Percentiles rank a stretch among this genome's conserved stretches.
Conservation (phyloP, 2,113 vertebrate species). For the Chionodraco myersi region DNA sequence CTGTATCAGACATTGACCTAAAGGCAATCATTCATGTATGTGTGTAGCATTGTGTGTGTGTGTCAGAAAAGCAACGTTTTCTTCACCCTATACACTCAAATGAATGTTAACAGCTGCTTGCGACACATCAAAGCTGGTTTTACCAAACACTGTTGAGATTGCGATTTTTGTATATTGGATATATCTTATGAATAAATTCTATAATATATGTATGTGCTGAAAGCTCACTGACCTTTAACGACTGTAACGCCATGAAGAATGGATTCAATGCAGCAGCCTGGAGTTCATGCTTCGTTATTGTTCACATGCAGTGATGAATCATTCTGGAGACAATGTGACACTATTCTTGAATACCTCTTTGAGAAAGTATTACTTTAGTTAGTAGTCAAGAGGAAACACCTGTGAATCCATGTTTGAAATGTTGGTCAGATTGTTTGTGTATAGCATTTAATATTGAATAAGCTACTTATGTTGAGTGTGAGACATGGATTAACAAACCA, state of each 20-base stretch:
- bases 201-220: neutral
- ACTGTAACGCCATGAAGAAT: neutral
- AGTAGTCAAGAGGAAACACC: neutral
- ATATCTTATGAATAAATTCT: neutral
- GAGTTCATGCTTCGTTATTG: neutral
- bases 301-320: slow-evolving; percentile 1
- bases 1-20: neutral
- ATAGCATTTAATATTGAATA: neutral
- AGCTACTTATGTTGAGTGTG: neutral
- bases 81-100: slow-evolving; percentile 9
- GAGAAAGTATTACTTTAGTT: neutral
- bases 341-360: neutral
- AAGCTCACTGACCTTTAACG: slow-evolving; percentile 51
- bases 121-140: slow-evolving; percentile 1
- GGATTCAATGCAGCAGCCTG: neutral
- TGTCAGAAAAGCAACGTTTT: neutral
- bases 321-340: neutral
- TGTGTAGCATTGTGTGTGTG: slow-evolving; percentile 20
- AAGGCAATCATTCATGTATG: slow-evolving; percentile 27
- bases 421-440: neutral
- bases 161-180: neutral
- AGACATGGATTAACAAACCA: slow-evolving; percentile 17
- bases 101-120: neutral
- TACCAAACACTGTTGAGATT: no score
- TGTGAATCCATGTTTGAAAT: slow-evolving; percentile 17